Conservation (phyloP, 2,113 vertebrate species). For the Mus pahari region DNA sequence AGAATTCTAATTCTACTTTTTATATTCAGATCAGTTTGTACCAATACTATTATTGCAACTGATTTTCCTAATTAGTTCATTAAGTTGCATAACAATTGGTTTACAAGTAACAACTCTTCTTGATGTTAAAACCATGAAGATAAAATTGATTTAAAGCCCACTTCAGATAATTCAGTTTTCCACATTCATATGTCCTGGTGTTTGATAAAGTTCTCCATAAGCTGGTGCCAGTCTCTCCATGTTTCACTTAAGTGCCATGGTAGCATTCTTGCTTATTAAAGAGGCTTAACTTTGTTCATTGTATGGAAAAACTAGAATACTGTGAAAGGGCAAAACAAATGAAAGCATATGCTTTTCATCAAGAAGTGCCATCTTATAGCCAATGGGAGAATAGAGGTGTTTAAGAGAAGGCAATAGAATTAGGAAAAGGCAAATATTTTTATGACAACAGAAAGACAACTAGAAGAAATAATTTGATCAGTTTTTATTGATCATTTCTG, state of each 20-base stretch:
- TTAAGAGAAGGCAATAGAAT: slow-evolving; percentile 45
- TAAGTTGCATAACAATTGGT: slow-evolving; percentile 91
- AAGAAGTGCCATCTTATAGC: slow-evolving; percentile 33
- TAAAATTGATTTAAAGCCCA: slow-evolving; percentile 90
- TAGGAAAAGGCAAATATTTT: slow-evolving; percentile 33
- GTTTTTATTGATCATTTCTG: background rate
- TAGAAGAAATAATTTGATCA: background rate
- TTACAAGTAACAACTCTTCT: slow-evolving; percentile 90
- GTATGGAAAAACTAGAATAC: slow-evolving; percentile 79
- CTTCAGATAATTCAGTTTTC: slow-evolving; percentile 87
- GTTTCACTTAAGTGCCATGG: slow-evolving; percentile 82
- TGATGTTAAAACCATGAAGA: slow-evolving; percentile 87
- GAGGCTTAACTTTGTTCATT: slow-evolving; percentile 81
- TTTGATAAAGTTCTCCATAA: slow-evolving; percentile 81
- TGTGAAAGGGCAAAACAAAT: slow-evolving; percentile 73
- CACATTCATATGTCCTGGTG: slow-evolving; percentile 85
- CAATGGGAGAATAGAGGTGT: background rate
- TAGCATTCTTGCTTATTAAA: slow-evolving; percentile 84
- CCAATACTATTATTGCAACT: slow-evolving; percentile 88
- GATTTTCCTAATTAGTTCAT: slow-evolving; percentile 92
- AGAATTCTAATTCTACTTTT: slow-evolving; percentile 89
- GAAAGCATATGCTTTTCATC: slow-evolving; percentile 86
- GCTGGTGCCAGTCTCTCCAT: slow-evolving; percentile 60
- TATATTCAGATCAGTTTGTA: slow-evolving; percentile 90
- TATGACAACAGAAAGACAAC: background rate